Conservation (phyloP, 2,113 vertebrate species). For the Sardina pilchardus region DNA sequence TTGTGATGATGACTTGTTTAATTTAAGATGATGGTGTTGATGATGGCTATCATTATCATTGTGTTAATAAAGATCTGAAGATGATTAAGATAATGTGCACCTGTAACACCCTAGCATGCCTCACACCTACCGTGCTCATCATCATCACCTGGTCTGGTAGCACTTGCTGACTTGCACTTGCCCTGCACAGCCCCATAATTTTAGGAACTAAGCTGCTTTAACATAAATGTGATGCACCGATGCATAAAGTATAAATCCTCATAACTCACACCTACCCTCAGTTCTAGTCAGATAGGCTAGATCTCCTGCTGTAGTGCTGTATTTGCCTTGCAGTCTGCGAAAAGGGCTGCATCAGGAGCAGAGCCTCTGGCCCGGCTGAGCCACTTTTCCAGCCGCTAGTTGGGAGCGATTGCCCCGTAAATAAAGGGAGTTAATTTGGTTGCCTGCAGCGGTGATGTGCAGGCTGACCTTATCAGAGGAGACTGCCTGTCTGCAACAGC, state of each 20-base stretch:
- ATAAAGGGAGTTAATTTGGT: constrained; percentile 68
- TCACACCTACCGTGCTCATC: not conserved
- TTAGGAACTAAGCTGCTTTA: not conserved
- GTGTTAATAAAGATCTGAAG: not conserved
- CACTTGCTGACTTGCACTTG: not conserved
- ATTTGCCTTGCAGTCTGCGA: not conserved
- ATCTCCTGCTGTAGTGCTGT: not conserved
- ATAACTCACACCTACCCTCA: not conserved
- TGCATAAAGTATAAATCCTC: not conserved
- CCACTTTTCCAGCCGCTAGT: not conserved
- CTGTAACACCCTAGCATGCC: not conserved
- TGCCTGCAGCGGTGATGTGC: constrained; percentile 61
- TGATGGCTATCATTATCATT: not conserved
- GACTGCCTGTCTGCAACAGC: constrained; percentile 61
- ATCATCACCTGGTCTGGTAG: not conserved
- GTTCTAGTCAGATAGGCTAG: not conserved
- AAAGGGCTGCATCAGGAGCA: not conserved
- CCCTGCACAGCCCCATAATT: too few relatives aligned
- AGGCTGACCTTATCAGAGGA: constrained; percentile 73
- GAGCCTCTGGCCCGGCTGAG: not conserved
- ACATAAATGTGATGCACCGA: not conserved
- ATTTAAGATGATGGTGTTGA: not conserved
- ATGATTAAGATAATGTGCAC: not conserved
- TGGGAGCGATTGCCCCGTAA: constrained; percentile 51
- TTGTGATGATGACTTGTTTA: not conserved